These are phyloP conservation scores for Cataglyphis altisquamis DNA, from an alignment of 2,888 invertebrate species.

Conservation along the genomic window DNA sequence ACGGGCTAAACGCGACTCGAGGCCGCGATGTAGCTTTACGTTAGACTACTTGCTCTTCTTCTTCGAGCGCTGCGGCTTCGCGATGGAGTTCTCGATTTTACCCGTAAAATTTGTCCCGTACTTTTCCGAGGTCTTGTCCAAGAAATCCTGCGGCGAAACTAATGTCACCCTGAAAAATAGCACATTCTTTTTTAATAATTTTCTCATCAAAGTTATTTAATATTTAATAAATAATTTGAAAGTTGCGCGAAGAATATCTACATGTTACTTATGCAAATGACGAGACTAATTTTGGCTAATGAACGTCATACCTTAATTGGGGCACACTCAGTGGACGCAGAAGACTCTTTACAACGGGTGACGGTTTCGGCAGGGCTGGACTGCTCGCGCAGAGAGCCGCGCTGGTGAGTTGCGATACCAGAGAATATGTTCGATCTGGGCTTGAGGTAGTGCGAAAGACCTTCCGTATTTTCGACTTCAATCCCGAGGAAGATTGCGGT, in stretches of 20 bases:
- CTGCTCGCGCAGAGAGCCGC: conserved; percentile 89
- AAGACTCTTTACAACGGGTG: conserved; percentile 88
- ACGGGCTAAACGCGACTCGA: conserved; percentile 27
- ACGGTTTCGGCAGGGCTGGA: conserved; percentile 88
- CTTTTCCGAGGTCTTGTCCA: conserved; percentile 79
- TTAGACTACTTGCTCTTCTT: conserved; percentile 86
- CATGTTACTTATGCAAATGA: not conserved
- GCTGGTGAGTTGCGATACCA: conserved; percentile 88
- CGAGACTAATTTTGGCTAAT: not conserved
- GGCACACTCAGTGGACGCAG: conserved; percentile 88
- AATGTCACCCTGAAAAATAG: conserved; percentile 80
- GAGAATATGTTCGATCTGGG: conserved; percentile 86
- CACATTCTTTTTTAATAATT: not conserved
- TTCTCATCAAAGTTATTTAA: not conserved
- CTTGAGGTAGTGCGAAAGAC: conserved; percentile 88
- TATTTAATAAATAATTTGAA: not conserved
- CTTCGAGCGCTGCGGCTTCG: conserved; percentile 86
- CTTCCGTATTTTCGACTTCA: conserved; percentile 88
- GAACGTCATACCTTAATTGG: conserved; percentile 84
- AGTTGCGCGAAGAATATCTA: not conserved
- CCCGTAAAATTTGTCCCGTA: conserved; percentile 77
- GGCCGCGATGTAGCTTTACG: conserved; percentile 49
- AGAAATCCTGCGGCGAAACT: conserved; percentile 80
- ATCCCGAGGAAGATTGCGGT: conserved; percentile 83
- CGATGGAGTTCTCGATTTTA: conserved; percentile 80